These are phyloP conservation scores for Pyrocoelia pectoralis DNA, from an alignment of 2,888 invertebrate genomes.

Conservation along the genomic window DNA sequence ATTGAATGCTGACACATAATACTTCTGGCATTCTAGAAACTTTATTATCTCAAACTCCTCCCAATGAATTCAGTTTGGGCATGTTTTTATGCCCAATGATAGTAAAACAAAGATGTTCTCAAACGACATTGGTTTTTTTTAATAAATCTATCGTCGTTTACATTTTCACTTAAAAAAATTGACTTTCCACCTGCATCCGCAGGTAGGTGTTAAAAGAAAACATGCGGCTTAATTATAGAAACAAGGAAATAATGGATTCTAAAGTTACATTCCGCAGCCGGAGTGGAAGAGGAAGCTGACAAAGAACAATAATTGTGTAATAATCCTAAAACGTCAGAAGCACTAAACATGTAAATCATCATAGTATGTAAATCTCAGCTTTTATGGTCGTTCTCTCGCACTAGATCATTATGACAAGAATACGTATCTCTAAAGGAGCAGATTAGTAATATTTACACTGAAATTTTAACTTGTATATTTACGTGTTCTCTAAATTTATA, in stretches of 20 bases:
- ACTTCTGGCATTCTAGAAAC: constrained; percentile 23
- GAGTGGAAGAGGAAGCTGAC: constrained; percentile 26
- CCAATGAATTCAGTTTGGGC: constrained; percentile 21
- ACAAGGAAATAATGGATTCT: constrained; percentile 23
- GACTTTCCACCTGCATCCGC: too few relatives aligned
- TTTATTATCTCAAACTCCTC: constrained; percentile 25
- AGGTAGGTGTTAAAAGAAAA: background rate
- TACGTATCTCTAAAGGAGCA: constrained; percentile 33
- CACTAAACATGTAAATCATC: constrained; percentile 50
- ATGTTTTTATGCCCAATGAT: constrained; percentile 23
- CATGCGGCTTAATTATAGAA: constrained; percentile 20
- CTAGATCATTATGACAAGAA: constrained; percentile 36
- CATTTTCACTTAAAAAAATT: too few relatives aligned
- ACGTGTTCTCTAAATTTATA: background rate
- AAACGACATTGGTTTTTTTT: constrained; percentile 25
- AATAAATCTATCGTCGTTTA: constrained; percentile 5
- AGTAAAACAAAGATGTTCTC: constrained; percentile 25
- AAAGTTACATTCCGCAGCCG: constrained; percentile 21
- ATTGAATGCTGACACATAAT: constrained; percentile 30
- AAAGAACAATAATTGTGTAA: constrained; percentile 41
- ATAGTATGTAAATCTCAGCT: constrained; percentile 48
- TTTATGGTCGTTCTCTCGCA: constrained; percentile 42
- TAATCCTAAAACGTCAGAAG: constrained; percentile 48
- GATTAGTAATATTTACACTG: constrained; percentile 36
- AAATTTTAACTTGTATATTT: constrained; percentile 32